Base-by-base conservation (phyloP, 2,888 invertebrate genomes). In the Eristalis intricaria region DNA sequence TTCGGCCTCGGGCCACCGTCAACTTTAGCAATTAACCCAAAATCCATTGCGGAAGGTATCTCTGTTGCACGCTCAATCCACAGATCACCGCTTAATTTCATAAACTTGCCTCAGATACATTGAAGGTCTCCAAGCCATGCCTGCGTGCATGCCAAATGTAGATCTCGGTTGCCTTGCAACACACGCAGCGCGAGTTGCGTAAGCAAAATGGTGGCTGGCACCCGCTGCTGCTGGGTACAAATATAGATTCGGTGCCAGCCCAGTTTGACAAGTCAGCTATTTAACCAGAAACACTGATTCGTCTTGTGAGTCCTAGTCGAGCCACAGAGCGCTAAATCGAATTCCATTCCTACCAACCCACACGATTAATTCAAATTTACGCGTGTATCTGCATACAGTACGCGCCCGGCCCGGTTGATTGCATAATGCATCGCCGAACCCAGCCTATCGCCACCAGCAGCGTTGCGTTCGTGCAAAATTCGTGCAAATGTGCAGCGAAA, bases 341-440 rank as follows among this genome's bases (percentile, higher is more conserved):
- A 80, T 84, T 84, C 70, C 74, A 80, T 61, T 75, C 23, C 38
- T 80, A 70, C 2, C 75, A 76, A 66, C 84, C 84, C 76, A 85
- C 84, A 35, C 66, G 23, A 61, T 60, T 23, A 11, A 10, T 50
- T 50, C 58, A 78, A 75, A 71, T 65, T 63, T 80, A 85, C 84
- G 84, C 84, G 80, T 60, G 60, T 71, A 76, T 82, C 75, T 26
- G 66, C 43, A 60, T 50, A 69, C 65, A 58, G 26, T 63, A 70
- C 40, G 83, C 66, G 71, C 73, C 73, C 71, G 68, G 71, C 73
- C 73, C 71, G 63, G 71, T 71, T 73, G 15, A 38, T 83, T 83
- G 76, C 71, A 77, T 83, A 83, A 83, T 61, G 61, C 74, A 56
- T 11, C 75, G 65, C 75, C 60, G 35, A 69, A 84, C 32, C 61